Conservation (phyloP, 1,140 invertebrate species). For the Dinoponera quadriceps region DNA sequence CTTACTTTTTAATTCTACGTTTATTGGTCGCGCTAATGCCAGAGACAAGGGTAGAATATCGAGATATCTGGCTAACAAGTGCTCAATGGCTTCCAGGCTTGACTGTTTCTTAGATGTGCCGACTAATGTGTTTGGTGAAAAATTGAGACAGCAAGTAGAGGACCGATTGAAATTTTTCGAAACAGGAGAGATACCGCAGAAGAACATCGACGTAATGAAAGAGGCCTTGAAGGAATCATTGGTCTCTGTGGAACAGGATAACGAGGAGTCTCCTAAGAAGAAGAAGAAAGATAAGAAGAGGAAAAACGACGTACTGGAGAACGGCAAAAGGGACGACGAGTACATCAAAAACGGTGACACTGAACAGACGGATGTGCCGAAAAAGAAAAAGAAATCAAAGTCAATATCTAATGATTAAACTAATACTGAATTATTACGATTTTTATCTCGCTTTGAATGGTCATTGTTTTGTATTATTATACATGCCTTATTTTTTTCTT, state of each 20-base stretch:
- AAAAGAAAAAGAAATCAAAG: slow-evolving; percentile 85
- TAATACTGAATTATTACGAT: too few relatives aligned
- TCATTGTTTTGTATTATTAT: too few relatives aligned
- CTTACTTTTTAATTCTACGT: slow-evolving; percentile 98
- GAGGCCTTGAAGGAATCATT: slow-evolving; percentile 92
- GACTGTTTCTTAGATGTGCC: slow-evolving; percentile 98
- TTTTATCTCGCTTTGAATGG: too few relatives aligned
- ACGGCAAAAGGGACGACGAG: slow-evolving; percentile 77
- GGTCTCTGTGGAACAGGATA: slow-evolving; percentile 69
- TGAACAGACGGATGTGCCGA: slow-evolving; percentile 80
- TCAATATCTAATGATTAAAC: too few relatives aligned
- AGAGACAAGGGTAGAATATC: slow-evolving; percentile 99
- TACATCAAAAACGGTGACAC: slow-evolving; percentile 63
- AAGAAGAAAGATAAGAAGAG: slow-evolving; percentile 86
- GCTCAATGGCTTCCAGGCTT: slow-evolving; percentile 98
- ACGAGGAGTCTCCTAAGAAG: slow-evolving; percentile 76
- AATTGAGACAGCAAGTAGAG: slow-evolving; percentile 97
- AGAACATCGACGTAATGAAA: slow-evolving; percentile 99
- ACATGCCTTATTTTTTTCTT: too few relatives aligned
- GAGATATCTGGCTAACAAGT: slow-evolving; percentile 98
- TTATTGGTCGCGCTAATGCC: slow-evolving; percentile 96
- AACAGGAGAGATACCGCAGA: slow-evolving; percentile 96
- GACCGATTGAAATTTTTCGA: slow-evolving; percentile 98
- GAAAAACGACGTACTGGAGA: slow-evolving; percentile 78
- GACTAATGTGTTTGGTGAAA: slow-evolving; percentile 95